Evolutionary conservation across 2,113 vertebrate genomes (phyloP), one percentile per base, ranked within the genome.

Genomic region (Suricata suricatta): DNA sequence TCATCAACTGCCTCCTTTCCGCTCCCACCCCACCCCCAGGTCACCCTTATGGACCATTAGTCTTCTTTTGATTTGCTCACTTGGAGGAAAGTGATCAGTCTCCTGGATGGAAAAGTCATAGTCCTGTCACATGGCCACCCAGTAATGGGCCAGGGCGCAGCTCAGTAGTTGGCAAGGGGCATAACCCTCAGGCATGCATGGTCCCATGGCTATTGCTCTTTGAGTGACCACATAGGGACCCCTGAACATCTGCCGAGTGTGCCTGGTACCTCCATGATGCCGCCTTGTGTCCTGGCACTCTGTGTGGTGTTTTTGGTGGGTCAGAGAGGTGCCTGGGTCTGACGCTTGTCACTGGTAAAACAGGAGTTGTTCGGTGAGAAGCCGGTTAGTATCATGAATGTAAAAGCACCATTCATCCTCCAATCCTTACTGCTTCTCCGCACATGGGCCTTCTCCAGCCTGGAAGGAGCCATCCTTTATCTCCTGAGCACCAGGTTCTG

Each of bases 391-490:
- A 17, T 38, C 33, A 35, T 13, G 15, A 4, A 13, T 0, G 15
- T 38, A 3, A 16, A 12, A 0, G 1, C 9, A 2, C 52, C n/a
- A 4, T 29, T 54, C 17, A 0, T 2, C 33, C 31, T 38, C 23
- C 7, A 0, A 2, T 4, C 69, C 33, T 5, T 31, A 79, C 27
- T 63, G 6, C 31, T 74, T n/a, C 81, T 93, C 15, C 2, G 44
- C 38, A 17, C 4, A 0, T 15, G 12, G 1, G 14, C 0, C 17
- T 81, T 21, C 33, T 74, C 52, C 17, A 4, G 1, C 7, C n/a
- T 9, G 25, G 44, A 11, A 38, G 25, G 71, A 23, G 15, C 23
- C 2, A 3, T 23, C 72, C 54, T 29, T 5, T 33, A 2, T 52
- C 64, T 84, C 29, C 6, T 0, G 19, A 87, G 47, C 64, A 19